A percentile compares a stretch with the other conserved stretches of the same genome.
phyloP scores from a whole-genome alignment of 2,797 vertebrate species.

The Echiichthys vipera region DNA sequence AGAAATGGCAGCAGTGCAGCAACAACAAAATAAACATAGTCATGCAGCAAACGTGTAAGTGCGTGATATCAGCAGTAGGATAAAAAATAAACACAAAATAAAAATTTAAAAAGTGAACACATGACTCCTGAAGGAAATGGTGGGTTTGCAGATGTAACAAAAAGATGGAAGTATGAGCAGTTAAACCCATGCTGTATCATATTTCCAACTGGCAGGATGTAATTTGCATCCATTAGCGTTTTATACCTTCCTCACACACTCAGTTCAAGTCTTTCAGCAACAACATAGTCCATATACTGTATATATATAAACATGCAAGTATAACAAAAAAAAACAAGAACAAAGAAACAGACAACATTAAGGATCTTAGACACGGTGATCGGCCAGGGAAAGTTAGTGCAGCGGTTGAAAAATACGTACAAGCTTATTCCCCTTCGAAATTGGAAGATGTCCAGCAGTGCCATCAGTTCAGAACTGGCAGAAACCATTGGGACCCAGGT shows the following conservation, averaged over 20 bases:
- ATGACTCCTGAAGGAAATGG: background rate
- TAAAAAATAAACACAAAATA: constrained; percentile 4
- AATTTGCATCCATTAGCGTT: constrained; percentile 57
- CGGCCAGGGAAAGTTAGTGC: too few relatives aligned
- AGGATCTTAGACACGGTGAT: too few relatives aligned
- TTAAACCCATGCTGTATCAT: constrained; percentile 39
- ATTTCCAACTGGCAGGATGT: constrained; percentile 38
- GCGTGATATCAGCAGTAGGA: constrained; percentile 19
- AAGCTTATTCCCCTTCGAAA: too few relatives aligned
- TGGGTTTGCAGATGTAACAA: constrained; percentile 7
- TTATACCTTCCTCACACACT: constrained; percentile 20
- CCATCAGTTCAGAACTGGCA: too few relatives aligned
- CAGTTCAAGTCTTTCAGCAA: constrained; percentile 10
- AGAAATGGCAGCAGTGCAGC: constrained; percentile 52
- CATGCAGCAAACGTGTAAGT: constrained; percentile 24
- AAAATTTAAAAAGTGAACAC: background rate
- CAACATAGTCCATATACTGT: constrained; percentile 22
- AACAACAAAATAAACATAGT: constrained; percentile 47
- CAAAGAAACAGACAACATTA: too few relatives aligned
- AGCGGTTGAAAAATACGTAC: too few relatives aligned
- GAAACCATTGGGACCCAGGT: too few relatives aligned
- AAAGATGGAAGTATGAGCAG: constrained; percentile 29
- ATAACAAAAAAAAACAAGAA: too few relatives aligned
- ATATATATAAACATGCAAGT: too few relatives aligned
- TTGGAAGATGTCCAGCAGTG: too few relatives aligned